Conservation (phyloP, 1,140 invertebrate species). For the Drosophila melanica region DNA sequence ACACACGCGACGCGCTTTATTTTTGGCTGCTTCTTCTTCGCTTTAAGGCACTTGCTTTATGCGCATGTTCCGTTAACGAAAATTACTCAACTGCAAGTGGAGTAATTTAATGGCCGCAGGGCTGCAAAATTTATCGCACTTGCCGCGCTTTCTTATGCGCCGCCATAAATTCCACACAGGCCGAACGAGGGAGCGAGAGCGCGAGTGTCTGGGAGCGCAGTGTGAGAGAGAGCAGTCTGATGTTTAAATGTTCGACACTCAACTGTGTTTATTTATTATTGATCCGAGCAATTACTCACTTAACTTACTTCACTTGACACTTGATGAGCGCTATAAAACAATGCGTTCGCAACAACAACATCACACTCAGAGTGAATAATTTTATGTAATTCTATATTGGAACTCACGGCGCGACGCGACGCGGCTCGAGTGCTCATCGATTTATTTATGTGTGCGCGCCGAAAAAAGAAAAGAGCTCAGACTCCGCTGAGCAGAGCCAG, state of each 20-base stretch:
- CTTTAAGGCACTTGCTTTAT: slow-evolving; percentile 49
- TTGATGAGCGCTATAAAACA: slow-evolving; percentile 39
- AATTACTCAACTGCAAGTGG: slow-evolving; percentile 70
- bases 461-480: slow-evolving; percentile 53
- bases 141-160: slow-evolving; percentile 56
- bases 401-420: slow-evolving; percentile 43
- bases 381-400: slow-evolving; percentile 18
- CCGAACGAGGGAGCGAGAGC: slow-evolving; percentile 14
- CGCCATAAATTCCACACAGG: slow-evolving; percentile 45
- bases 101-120: slow-evolving; percentile 71
- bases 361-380: slow-evolving; percentile 57
- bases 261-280: slow-evolving; percentile 42
- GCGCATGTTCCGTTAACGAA: slow-evolving; percentile 73
- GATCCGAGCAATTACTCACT: slow-evolving; percentile 24
- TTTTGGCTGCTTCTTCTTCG: slow-evolving; percentile 12
- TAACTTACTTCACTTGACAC: slow-evolving; percentile 38
- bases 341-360: slow-evolving; percentile 8
- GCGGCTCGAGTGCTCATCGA: slow-evolving; percentile 68
- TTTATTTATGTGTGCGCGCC: slow-evolving; percentile 71
- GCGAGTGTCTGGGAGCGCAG: background rate
- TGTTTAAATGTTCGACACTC: slow-evolving; percentile 40
- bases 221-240: background rate
- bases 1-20: slow-evolving; percentile 64
- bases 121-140: slow-evolving; percentile 74
- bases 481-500: slow-evolving; percentile 27